Base-by-base conservation (phyloP, 2,113 vertebrate species). In the Aspidoscelis tigris region DNA sequence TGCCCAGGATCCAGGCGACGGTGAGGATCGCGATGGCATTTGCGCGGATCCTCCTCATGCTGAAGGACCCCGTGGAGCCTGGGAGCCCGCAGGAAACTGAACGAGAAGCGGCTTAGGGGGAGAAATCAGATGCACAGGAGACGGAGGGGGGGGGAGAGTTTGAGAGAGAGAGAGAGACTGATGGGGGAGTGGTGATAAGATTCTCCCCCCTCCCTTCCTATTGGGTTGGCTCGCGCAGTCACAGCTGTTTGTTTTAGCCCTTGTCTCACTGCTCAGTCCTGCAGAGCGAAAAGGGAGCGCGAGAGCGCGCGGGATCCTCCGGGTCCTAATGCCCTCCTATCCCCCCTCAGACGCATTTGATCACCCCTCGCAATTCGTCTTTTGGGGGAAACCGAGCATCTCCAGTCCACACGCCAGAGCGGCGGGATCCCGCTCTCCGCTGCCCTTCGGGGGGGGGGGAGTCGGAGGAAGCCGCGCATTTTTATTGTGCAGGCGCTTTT, bases 11-110 rank as follows among this genome's bases (percentile, higher is more conserved):
- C 98, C 98, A 99, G 77, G 98, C 98, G 73, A 98, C 98, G 22
- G 98, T 99, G 92, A 99, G 97, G 93, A 99, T 98, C 78, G 98
- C 98, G 93, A 99, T 99, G 96, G 98, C 98, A 97, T 99, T 99
- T 91, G 98, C 98, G 96, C 98, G 96, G 95, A 99, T 97, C 96
- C 97, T 97, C 95, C 98, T 98, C 98, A 99, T 99, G 94, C 95
- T 97, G 97, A 95, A 94, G 91, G 96, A 96, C 84, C 88, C 91
- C 47, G 55, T 14, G 89, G 12, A 88, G 89, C 83, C 80, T 78
- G 92, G 89, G 84, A 86, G 86, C 73, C 41, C 88, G 58, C 88
- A 83, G 81, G 80, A 61, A 80, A 76, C 84, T 82, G 86, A 83
- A 80, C 82, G 82, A 58, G 84, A 14, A 39, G 74, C 58, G 89